These are phyloP conservation scores for Andrena minutula DNA, from an alignment of 2,888 invertebrate genomes.

Conservation along the genomic window DNA sequence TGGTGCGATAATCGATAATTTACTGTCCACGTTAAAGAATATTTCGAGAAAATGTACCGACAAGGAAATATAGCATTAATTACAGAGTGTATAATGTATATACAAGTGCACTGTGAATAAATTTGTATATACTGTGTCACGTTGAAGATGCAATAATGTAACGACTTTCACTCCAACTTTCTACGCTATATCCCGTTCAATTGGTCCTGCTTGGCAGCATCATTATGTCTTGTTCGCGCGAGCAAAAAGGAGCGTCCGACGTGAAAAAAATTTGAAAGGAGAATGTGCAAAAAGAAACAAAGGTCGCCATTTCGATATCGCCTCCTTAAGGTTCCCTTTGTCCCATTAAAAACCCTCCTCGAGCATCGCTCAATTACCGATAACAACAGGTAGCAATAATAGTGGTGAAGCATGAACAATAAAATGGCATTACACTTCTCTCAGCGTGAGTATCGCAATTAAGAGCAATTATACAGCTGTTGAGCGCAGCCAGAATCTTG, in stretches of 20 bases:
- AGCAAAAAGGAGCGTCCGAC: neutral
- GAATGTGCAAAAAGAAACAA: conserved; percentile 15
- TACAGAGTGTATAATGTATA: no score
- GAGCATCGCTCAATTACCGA: neutral
- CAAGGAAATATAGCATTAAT: no score
- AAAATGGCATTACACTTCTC: neutral
- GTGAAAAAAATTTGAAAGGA: conserved; percentile 8
- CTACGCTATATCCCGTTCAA: neutral
- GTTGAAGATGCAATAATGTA: no score
- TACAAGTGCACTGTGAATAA: no score
- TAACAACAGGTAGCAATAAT: conserved; percentile 1
- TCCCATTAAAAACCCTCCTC: conserved; percentile 3
- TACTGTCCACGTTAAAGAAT: no score
- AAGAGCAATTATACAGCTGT: neutral
- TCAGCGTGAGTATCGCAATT: neutral
- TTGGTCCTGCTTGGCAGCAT: conserved; percentile 1
- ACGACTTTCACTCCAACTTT: no score
- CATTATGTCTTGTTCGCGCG: neutral
- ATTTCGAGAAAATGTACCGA: no score
- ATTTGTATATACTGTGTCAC: no score
- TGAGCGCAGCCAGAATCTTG: neutral
- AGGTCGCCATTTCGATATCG: conserved; percentile 5
- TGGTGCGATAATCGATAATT: no score
- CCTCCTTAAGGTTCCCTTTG: conserved; percentile 17
- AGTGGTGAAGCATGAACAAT: conserved; percentile 3